phyloP scores from a whole-genome alignment of 2,888 invertebrate species.

The Cremastobaeus sp. region DNA sequence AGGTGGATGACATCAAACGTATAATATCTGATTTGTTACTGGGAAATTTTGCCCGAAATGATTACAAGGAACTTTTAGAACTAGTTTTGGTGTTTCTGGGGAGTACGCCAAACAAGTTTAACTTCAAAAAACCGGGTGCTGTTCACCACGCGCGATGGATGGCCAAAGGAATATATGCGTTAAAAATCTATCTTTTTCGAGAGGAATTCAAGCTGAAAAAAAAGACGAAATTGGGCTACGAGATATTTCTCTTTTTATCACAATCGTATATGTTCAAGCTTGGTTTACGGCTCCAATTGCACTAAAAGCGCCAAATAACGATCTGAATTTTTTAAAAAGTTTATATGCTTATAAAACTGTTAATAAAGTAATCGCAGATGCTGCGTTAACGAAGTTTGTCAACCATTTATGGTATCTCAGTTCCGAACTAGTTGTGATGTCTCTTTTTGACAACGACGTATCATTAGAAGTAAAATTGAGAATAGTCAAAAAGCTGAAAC shows the following conservation, averaged over 20 bases:
- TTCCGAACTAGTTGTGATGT: constrained; percentile 5
- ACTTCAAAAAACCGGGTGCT: constrained; percentile 57
- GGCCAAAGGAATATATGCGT: constrained; percentile 63
- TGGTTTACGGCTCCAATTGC: constrained; percentile 46
- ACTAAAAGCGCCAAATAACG: neutral
- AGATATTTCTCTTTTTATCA: constrained; percentile 61
- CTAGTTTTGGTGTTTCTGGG: constrained; percentile 62
- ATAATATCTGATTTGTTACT: neutral
- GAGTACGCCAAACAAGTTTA: constrained; percentile 26
- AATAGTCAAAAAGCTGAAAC: neutral
- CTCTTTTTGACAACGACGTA: constrained; percentile 5
- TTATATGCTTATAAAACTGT: neutral
- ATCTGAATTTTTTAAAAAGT: neutral
- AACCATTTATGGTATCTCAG: too few species aligned
- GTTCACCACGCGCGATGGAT: constrained; percentile 66
- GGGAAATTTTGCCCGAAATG: constrained; percentile 48
- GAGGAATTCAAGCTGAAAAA: constrained; percentile 6
- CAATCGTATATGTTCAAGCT: constrained; percentile 53
- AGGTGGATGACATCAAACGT: constrained; percentile 11
- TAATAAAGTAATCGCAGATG: neutral
- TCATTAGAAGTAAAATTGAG: constrained; percentile 1
- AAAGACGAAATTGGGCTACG: constrained; percentile 24
- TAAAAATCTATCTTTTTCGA: constrained; percentile 64
- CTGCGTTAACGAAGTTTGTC: neutral
- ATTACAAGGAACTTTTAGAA: constrained; percentile 64